A percentile compares a stretch with the other conserved stretches of the same genome.
Evolutionary conservation across 2,888 invertebrate species (phyloP).

Genomic region (Toxonevra muliebris): DNA sequence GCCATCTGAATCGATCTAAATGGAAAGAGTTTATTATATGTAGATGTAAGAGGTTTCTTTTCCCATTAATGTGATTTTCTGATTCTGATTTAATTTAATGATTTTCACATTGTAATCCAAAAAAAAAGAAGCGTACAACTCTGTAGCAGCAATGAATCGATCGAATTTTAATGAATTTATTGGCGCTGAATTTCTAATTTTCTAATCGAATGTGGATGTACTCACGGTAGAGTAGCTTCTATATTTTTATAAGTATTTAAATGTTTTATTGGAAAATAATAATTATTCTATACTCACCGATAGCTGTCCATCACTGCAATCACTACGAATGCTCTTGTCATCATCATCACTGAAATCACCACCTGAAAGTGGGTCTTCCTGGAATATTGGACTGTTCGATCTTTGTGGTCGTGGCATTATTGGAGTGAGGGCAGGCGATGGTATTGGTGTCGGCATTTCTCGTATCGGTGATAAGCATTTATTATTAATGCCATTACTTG

Average conservation of each 20-base stretch:
- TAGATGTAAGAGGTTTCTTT: no score
- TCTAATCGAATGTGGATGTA: conserved; percentile 18
- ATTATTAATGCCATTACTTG: conserved; percentile 73
- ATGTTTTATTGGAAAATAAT: conserved; percentile 18
- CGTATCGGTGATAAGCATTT: conserved; percentile 83
- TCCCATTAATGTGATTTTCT: no score
- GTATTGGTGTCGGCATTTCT: conserved; percentile 79
- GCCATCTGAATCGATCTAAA: conserved; percentile 42
- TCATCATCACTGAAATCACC: conserved; percentile 67
- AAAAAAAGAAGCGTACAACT: not conserved
- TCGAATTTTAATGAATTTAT: conserved; percentile 13
- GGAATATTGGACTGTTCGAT: conserved; percentile 52
- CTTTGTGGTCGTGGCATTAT: conserved; percentile 67
- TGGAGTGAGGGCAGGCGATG: conserved; percentile 76
- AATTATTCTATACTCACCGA: conserved; percentile 45
- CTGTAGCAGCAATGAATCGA: not conserved
- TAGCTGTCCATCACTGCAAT: conserved; percentile 48
- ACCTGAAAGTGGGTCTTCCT: conserved; percentile 52
- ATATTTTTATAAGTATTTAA: conserved; percentile 25
- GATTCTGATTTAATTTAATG: no score
- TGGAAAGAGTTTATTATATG: no score
- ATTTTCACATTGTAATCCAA: no score
- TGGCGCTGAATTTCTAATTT: conserved; percentile 6
- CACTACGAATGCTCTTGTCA: conserved; percentile 48
- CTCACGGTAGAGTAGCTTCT: conserved; percentile 1